Evolutionary conservation across 1,140 invertebrate species (phyloP), one percentile per base, ranked within the genome.

Genomic region (Zophobas morio): DNA sequence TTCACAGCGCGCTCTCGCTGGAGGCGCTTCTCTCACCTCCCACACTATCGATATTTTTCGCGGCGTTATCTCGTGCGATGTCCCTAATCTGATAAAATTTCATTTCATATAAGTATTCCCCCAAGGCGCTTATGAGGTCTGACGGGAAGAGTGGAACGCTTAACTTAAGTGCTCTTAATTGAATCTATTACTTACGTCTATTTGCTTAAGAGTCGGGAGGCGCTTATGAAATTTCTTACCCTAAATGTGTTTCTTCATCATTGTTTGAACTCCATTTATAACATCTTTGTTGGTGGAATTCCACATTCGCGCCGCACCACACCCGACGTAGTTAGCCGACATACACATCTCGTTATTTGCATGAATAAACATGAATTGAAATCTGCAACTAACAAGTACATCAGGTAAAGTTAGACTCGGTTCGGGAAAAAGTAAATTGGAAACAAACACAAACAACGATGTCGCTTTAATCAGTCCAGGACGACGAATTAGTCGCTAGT

Each of bases 131-230:
- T 66, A 66, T 36, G 46, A 46, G 20, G 60, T 33, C 20, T 46
- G 60, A 66, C 60, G 60, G 60, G 37, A 66, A 66, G 37, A 66
- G 60, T 42, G 60, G 60, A 66, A 66, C 37, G 60, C 60, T 66
- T 66, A 66, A 66, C 39, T 66, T 46, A 66, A 46, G 37, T 66
- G 37, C 60, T 33, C 37, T 66, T 66, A 66, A 60, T 60, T 66
- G 60, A 42, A 66, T 46, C 37, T 66, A 66, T 66, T 66, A 66
- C 60, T 66, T 66, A 66, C 60, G 39, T 42, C 60, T 42, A 42
- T 66, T 66, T 60, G 56, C 56, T 60, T 60, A 60, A 60, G 56
- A 35, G 56, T 39, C 34, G 34, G 35, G 36, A 60, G 56, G 35
- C 56, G 56, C 36, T 60, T 60, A 60, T 6, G 33, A 35, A 6